These are phyloP conservation scores for Drosophila funebris DNA, from an alignment of 1,140 invertebrate genomes.

Conservation along the genomic window DNA sequence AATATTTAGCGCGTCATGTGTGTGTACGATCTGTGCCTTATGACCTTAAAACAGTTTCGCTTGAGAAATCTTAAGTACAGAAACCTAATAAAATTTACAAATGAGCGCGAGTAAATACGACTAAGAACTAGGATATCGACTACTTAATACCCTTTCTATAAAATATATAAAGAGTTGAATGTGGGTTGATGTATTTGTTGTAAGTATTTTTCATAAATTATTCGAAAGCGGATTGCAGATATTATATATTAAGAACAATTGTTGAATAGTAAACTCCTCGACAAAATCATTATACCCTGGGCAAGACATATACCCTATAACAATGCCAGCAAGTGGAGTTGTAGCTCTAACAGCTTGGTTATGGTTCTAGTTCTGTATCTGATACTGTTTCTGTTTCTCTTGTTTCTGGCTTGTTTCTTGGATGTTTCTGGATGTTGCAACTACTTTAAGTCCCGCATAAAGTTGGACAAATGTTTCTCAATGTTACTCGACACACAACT, in stretches of 20 bases:
- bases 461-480: constrained; percentile 54
- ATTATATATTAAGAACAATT: too few relatives aligned
- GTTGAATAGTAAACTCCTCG: too few relatives aligned
- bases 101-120: constrained; percentile 37
- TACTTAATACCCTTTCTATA: background rate
- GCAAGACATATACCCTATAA: constrained; percentile 4
- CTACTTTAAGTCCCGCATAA: constrained; percentile 41
- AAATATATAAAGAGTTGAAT: too few relatives aligned
- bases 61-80: constrained; percentile 62
- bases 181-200: too few relatives aligned
- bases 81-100: constrained; percentile 43
- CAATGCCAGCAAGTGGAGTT: background rate
- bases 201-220: too few relatives aligned
- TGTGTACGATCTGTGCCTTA: constrained; percentile 57
- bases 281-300: background rate
- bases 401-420: too few relatives aligned
- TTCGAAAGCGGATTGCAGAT: too few relatives aligned
- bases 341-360: constrained; percentile 11
- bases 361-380: constrained; percentile 18
- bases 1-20: constrained; percentile 44
- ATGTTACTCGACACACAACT: constrained; percentile 55
- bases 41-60: constrained; percentile 73
- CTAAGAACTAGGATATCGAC: background rate
- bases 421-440: constrained; percentile 55
- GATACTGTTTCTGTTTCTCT: constrained; percentile 32